A percentile compares a stretch with the other conserved stretches of the same genome.
Conservation (phyloP, 2,797 vertebrate genomes). For the Thamnophis elegans region DNA sequence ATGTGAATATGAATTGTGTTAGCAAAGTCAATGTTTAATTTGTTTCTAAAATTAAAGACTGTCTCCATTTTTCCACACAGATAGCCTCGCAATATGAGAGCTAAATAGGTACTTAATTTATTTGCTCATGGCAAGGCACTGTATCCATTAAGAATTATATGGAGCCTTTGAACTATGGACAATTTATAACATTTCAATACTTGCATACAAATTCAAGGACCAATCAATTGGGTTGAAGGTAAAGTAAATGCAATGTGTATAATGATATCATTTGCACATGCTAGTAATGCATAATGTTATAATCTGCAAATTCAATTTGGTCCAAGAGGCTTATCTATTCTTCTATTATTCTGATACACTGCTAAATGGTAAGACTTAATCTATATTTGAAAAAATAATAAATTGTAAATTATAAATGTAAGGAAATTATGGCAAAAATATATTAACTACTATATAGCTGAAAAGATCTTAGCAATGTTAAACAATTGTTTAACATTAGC, state of each 20-base stretch:
- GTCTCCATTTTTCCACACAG: background rate
- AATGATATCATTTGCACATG: background rate
- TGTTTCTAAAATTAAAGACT: background rate
- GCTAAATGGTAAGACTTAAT: background rate
- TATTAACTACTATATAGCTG: background rate
- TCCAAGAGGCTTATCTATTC: background rate
- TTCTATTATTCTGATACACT: background rate
- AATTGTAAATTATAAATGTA: background rate
- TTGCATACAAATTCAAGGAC: background rate
- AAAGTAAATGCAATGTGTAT: background rate
- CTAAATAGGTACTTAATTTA: background rate
- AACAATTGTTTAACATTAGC: background rate
- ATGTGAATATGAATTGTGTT: background rate
- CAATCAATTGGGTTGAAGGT: background rate
- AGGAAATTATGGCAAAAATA: background rate
- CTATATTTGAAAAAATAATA: background rate
- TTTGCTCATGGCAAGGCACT: background rate
- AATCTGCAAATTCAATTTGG: background rate
- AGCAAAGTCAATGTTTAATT: background rate
- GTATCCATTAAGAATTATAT: background rate
- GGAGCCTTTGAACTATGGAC: background rate
- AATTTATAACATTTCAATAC: background rate
- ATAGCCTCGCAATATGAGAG: background rate
- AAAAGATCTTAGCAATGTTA: background rate
- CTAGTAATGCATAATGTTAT: background rate